A percentile compares a stretch with the other conserved stretches of the same genome.
These are phyloP conservation scores for Bicyclus anynana DNA, from an alignment of 1,140 invertebrate genomes.

Conservation along the genomic window DNA sequence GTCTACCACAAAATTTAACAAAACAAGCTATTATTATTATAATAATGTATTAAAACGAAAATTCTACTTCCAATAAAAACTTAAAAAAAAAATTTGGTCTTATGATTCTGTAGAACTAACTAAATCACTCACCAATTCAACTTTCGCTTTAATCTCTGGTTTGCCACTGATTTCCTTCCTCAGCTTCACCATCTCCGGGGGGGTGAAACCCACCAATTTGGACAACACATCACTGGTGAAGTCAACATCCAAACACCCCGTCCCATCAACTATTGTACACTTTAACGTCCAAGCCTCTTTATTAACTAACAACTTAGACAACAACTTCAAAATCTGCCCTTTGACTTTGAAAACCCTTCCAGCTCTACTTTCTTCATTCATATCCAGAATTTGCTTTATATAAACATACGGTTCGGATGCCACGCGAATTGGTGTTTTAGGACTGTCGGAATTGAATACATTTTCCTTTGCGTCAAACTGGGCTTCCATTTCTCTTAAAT, in stretches of 20 bases:
- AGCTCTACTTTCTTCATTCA: conserved; percentile 22
- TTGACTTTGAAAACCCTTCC: conserved; percentile 47
- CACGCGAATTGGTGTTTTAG: conserved; percentile 32
- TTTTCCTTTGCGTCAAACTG: conserved; percentile 38
- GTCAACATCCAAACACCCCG: conserved; percentile 55
- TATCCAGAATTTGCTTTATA: conserved; percentile 65
- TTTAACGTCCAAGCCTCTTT: conserved; percentile 58
- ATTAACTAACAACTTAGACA: conserved; percentile 56
- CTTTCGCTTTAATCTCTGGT: neutral
- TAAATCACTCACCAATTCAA: conserved; percentile 35
- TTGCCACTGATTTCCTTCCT: conserved; percentile 42
- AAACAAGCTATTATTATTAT: no score
- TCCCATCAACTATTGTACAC: conserved; percentile 64
- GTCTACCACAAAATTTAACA: no score
- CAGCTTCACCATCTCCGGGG: conserved; percentile 51
- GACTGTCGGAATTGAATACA: conserved; percentile 4
- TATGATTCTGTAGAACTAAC: no score
- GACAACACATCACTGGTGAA: conserved; percentile 61
- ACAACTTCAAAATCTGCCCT: conserved; percentile 57
- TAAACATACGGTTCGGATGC: conserved; percentile 57
- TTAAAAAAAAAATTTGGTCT: no score
- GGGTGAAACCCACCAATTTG: conserved; percentile 55
- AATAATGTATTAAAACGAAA: no score
- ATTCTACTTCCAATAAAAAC: no score
- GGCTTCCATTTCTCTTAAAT: conserved; percentile 49